phyloP scores from a whole-genome alignment of 64 coral and sea anemone species.

The Actinia equina region DNA sequence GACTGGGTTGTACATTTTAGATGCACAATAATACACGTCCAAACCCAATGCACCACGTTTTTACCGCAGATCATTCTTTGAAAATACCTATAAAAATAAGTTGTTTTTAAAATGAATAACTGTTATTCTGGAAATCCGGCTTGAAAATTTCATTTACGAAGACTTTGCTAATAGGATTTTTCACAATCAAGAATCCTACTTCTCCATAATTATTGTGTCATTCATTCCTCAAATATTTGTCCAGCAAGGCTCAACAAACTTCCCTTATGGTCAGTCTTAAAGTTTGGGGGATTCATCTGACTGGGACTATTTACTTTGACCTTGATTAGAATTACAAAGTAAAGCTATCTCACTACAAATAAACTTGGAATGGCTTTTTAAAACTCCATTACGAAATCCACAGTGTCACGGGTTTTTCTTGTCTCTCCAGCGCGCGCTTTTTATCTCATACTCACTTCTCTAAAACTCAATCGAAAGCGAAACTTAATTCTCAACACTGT shows the following conservation, averaged over 20 bases:
- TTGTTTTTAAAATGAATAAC: too few species aligned
- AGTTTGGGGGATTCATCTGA: neutral
- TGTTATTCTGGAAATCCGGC: too few species aligned
- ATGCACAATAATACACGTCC: too few species aligned
- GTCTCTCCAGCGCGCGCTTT: neutral
- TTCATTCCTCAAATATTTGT: neutral
- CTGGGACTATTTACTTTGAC: neutral
- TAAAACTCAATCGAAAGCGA: neutral
- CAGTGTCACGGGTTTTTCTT: neutral
- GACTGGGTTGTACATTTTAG: too few species aligned
- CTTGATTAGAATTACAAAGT: neutral
- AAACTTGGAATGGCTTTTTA: neutral
- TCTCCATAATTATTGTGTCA: neutral
- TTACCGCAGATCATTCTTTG: too few species aligned
- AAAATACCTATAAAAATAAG: too few species aligned
- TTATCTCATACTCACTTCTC: neutral
- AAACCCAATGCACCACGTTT: too few species aligned
- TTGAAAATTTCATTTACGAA: too few species aligned
- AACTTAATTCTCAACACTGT: neutral
- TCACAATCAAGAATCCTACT: neutral
- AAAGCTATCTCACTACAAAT: neutral
- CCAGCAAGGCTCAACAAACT: neutral
- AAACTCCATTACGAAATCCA: neutral
- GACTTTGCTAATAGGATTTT: too few species aligned
- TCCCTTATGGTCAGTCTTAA: neutral